Evolutionary conservation across 2,113 vertebrate genomes (phyloP).

Genomic region (Daubentonia madagascariensis): DNA sequence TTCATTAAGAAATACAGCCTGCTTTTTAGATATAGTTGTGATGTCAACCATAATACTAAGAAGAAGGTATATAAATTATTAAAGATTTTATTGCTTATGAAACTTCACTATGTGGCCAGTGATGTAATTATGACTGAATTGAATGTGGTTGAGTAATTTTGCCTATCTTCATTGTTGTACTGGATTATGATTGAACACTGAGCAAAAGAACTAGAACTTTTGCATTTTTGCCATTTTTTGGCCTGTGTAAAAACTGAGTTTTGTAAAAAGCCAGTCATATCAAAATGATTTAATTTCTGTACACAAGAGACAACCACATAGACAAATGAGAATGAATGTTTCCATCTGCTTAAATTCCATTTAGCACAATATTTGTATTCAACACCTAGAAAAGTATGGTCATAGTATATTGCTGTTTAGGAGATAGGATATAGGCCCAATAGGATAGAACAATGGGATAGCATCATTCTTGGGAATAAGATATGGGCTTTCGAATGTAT

Average conservation of each 20-base stretch:
- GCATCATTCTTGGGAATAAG: background rate
- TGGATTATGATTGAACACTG: background rate
- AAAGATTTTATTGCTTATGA: background rate
- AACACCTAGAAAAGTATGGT: background rate
- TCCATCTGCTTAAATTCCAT: background rate
- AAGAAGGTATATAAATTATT: background rate
- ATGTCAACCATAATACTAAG: background rate
- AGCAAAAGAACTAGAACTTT: background rate
- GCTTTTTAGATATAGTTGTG: background rate
- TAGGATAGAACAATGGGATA: background rate
- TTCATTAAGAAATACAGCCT: constrained; percentile 51
- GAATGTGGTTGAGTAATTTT: background rate
- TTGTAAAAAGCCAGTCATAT: background rate
- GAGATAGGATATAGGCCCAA: background rate
- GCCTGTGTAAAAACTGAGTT: background rate
- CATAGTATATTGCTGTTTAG: background rate
- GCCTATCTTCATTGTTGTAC: background rate
- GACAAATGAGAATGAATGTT: background rate
- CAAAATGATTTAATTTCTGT: background rate
- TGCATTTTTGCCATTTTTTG: background rate
- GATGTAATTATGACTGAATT: background rate
- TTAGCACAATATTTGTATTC: background rate
- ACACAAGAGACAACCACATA: background rate
- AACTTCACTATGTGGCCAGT: background rate
- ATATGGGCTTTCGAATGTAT: background rate